Conservation (phyloP, 2,113 vertebrate species). For the Amphilophus citrinellus region DNA sequence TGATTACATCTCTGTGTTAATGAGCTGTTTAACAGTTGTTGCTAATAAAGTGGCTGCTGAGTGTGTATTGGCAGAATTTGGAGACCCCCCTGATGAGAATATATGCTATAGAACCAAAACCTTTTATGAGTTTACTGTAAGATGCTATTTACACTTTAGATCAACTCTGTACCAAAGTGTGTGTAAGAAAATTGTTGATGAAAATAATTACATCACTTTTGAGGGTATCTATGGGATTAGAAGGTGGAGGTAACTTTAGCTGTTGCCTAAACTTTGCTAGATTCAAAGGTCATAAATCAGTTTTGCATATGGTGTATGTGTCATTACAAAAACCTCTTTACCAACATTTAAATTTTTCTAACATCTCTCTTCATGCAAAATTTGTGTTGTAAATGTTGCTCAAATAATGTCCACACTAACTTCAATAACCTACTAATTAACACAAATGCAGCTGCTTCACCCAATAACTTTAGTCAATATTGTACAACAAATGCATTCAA, state of each 20-base stretch:
- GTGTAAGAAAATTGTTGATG: slow-evolving; percentile 3
- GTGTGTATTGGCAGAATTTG: background rate
- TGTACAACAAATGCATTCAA: background rate
- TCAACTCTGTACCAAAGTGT: background rate
- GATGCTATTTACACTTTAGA: slow-evolving; percentile 1
- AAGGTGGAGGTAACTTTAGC: background rate
- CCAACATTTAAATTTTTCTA: background rate
- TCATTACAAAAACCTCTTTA: background rate
- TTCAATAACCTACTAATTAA: background rate
- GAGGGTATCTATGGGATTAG: background rate
- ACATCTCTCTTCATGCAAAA: no score
- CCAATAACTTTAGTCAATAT: background rate
- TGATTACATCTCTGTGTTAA: no score
- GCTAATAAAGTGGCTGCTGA: no score
- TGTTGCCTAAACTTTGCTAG: background rate
- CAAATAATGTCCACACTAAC: background rate
- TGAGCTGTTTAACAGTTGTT: no score
- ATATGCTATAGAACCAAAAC: background rate
- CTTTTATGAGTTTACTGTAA: background rate
- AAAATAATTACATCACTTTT: slow-evolving; percentile 11
- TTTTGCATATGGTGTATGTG: background rate
- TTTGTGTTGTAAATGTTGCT: background rate
- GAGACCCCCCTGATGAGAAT: background rate
- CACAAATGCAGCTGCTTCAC: background rate
- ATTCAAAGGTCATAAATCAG: background rate